Evolutionary conservation across 2,888 invertebrate genomes (phyloP).

Genomic region (Drosophila nigricruria): DNA sequence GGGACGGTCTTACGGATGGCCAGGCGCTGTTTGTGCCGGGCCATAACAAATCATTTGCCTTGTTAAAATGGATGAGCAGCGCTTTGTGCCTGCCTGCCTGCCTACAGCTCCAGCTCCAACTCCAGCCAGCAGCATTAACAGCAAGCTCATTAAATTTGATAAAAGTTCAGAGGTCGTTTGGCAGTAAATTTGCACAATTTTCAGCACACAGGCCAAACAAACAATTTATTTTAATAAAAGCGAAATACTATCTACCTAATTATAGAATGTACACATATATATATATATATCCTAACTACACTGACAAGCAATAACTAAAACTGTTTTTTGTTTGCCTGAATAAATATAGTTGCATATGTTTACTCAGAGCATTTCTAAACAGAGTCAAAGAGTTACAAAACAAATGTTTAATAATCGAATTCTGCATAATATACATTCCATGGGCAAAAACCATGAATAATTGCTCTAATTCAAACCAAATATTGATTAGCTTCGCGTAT

Average conservation of each 20-base stretch:
- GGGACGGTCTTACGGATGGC: constrained; percentile 66
- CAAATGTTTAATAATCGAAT: constrained; percentile 29
- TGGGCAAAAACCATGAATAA: constrained; percentile 27
- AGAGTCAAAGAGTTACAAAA: constrained; percentile 1
- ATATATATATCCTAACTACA: neutral
- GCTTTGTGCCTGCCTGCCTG: constrained; percentile 21
- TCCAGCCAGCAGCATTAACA: neutral
- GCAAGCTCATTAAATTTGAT: constrained; percentile 52
- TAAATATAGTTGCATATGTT: constrained; percentile 21
- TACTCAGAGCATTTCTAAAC: constrained; percentile 9
- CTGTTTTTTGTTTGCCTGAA: constrained; percentile 25
- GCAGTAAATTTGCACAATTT: constrained; percentile 45
- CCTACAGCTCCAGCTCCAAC: neutral
- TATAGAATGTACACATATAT: constrained; percentile 11
- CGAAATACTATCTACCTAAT: constrained; percentile 10
- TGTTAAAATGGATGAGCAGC: constrained; percentile 40
- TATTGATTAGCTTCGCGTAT: constrained; percentile 31
- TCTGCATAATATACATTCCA: constrained; percentile 26
- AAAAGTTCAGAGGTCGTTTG: constrained; percentile 46
- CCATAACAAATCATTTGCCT: constrained; percentile 77
- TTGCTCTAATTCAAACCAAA: constrained; percentile 39
- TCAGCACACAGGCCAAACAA: constrained; percentile 17
- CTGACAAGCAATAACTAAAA: constrained; percentile 39
- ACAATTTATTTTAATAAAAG: constrained; percentile 25
- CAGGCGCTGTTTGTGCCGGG: constrained; percentile 45